Base-by-base conservation (phyloP, 2,797 vertebrate species). In the Centroberyx gerrardi region DNA sequence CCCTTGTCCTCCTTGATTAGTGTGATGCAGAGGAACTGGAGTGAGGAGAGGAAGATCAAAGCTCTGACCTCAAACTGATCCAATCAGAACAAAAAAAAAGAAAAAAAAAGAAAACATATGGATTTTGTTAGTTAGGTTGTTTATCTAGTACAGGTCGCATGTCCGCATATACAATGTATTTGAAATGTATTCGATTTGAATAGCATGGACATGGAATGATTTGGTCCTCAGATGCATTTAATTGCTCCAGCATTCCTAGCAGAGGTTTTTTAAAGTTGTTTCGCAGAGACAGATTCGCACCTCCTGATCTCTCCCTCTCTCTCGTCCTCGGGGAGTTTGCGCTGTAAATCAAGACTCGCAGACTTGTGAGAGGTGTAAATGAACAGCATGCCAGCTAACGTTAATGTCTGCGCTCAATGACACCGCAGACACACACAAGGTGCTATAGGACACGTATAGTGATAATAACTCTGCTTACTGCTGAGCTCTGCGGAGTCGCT, bases 361-460 rank as follows among this genome's bases (percentile, higher is more conserved):
- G 88, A 84, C 87, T 77, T 83, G 86, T 72, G 68, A 80, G 87
- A 92, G 90, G 94, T 95, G 94, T 88, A 94, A 95, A 95, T 94
- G 92, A 95, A 92, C 86, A 87, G 81, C 87, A 84, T 81, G 87
- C 82, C 86, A 85, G 91, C 90, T 87, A 82, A 92, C 80, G 89
- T 80, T 86, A 86, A 87, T 82, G 83, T 84, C 88, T 68, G 42
- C 60, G 75, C 86, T 80, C 84, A 59, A 78, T 73, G 87, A 82
- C 80, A 78, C 90, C 65, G 8, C 67, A 46, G 86, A 88, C 85
- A 88, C 83, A 52, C 64, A 46, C 67, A 10, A 55, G 72, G 63
- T 78, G 85, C 74, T 46, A 44, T 44, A 73, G 78, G 78, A 88
- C 54, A 64, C 76, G 63, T 53, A 63, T 53, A 63, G 84, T 71